Evolutionary conservation across 2,797 vertebrate species (phyloP).

Genomic region (Chaenodraco wilsoni): DNA sequence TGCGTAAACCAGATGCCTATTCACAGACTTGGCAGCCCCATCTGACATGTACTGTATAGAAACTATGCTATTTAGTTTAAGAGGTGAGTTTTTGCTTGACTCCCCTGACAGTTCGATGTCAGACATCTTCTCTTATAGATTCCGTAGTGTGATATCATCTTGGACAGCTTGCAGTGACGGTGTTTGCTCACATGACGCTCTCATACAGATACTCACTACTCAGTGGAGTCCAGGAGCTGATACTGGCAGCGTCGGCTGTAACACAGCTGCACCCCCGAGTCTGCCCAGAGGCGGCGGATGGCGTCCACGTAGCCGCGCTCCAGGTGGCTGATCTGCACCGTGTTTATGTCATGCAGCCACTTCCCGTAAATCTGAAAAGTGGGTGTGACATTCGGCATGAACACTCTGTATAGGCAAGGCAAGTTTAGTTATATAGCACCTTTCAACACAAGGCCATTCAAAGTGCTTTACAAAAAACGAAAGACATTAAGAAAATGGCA

Average conservation of each 20-base stretch:
- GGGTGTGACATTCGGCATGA: neutral
- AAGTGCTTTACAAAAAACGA: too few species aligned
- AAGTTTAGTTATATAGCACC: too few species aligned
- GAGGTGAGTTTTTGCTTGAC: neutral
- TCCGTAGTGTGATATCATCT: constrained; percentile 13
- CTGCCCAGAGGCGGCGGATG: constrained; percentile 82
- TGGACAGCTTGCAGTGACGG: neutral
- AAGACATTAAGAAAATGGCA: too few species aligned
- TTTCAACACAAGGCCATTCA: too few species aligned
- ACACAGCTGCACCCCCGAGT: constrained; percentile 79
- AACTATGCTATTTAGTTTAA: too few species aligned
- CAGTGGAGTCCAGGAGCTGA: constrained; percentile 87
- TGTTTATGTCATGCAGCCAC: constrained; percentile 75
- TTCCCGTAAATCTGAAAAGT: constrained; percentile 71
- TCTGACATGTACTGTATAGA: too few species aligned
- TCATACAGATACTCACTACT: constrained; percentile 81
- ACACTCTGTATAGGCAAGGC: neutral
- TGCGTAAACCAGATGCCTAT: too few species aligned
- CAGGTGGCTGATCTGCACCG: constrained; percentile 74
- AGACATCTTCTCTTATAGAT: neutral
- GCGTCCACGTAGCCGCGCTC: constrained; percentile 72
- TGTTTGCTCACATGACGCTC: constrained; percentile 5
- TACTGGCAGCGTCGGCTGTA: constrained; percentile 85
- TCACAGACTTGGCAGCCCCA: too few species aligned
- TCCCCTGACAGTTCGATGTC: neutral